Base-by-base conservation (phyloP, 2,113 vertebrate species). In the Semicossyphus pulcher region DNA sequence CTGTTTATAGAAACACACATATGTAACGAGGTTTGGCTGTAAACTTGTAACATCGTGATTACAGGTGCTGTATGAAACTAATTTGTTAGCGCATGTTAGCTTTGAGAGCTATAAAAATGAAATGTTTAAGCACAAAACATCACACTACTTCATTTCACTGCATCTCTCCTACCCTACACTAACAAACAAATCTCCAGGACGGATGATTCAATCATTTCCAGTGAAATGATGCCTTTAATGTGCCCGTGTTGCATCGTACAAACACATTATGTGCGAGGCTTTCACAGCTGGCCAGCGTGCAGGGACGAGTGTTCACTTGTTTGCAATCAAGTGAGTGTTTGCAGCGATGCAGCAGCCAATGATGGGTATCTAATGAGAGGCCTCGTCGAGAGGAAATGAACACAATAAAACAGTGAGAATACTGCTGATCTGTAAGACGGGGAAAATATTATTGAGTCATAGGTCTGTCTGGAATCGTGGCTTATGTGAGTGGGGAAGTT, bases 281-380 rank as follows among this genome's bases (percentile, higher is more conserved):
- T 36, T 70, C 36, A 42, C 62, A 72, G 71, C 71, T 78, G 66
- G 41, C 29, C 31, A 53, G 21, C 41, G 31, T 3, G 28, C 16
- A 80, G 56, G 68, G 60, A 59, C 36, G 39, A 36, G 65, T 66
- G 74, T 72, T 42, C 14, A 16, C 49, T 67, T 60, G 56, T 80
- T 84, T 56, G 47, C 52, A 76, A 78, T 64, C 34, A 72, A 71
- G 61, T 34, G 21, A 76, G 45, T 32, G 44, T 58, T 60, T 23
- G 23, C 18, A 37, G 9, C 36, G 65, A 78, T 44, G 54, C 6
- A 0, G 37, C 31, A 32, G 67, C 48, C 5, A 32, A 5, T 44
- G 45, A 78, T 42, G 31, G 49, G 4, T 20, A 34, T 69, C 72
- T 77, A 63, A 58, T 20, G 47, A 81, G 36, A 32, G 31, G 51